Evolutionary conservation across 2,888 invertebrate species (phyloP).

Genomic region (Drosophila lacicola): DNA sequence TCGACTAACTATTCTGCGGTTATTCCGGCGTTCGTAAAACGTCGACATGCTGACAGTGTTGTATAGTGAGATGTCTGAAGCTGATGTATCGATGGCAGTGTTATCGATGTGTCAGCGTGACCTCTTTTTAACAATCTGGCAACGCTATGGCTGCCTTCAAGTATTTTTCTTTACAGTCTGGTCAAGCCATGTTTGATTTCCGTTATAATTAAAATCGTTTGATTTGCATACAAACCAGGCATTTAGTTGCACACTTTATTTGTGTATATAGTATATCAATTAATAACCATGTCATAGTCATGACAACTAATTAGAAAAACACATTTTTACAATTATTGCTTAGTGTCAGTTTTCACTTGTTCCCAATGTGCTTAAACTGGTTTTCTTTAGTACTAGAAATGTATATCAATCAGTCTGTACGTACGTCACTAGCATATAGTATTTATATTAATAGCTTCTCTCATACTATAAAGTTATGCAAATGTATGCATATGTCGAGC

Average conservation of each 20-base stretch:
- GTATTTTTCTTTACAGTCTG: constrained; percentile 5
- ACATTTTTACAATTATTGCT: neutral
- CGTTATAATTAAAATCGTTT: neutral
- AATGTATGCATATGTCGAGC: constrained; percentile 25
- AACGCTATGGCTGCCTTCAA: neutral
- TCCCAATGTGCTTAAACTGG: constrained; percentile 11
- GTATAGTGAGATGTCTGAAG: neutral
- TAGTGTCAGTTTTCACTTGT: neutral
- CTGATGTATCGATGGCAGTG: constrained; percentile 10
- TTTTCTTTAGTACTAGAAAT: neutral
- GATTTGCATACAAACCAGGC: neutral
- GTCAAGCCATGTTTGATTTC: neutral
- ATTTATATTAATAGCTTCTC: neutral
- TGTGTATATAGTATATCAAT: neutral
- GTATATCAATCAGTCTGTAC: constrained; percentile 8
- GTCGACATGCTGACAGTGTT: constrained; percentile 19
- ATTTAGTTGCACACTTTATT: neutral
- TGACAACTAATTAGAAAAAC: neutral
- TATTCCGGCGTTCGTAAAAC: constrained; percentile 35
- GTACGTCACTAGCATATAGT: constrained; percentile 14
- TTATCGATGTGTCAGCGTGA: neutral
- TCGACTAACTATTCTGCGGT: neutral
- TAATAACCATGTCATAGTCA: neutral
- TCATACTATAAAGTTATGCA: constrained; percentile 26
- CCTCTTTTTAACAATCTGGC: neutral